phyloP scores from a whole-genome alignment of 2,113 vertebrate genomes.

The Salvator merianae region DNA sequence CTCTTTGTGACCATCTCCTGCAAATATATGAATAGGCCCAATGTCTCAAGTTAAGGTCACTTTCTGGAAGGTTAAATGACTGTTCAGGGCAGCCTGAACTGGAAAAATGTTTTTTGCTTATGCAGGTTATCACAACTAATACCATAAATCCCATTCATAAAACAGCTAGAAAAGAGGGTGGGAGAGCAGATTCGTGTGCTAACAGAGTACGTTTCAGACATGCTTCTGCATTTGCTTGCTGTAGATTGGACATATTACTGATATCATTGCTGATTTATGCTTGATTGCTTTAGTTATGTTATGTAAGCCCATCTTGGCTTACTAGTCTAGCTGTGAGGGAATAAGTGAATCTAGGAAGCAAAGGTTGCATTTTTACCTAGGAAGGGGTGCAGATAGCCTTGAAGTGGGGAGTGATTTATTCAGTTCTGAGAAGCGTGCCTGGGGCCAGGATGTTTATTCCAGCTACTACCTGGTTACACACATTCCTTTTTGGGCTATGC shows the following conservation, averaged over 20 bases:
- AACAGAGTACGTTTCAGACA: background rate
- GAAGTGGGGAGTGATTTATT: too few relatives aligned
- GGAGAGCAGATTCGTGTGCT: background rate
- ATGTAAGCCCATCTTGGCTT: too few relatives aligned
- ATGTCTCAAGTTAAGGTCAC: background rate
- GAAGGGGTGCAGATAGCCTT: too few relatives aligned
- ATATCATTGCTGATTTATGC: background rate
- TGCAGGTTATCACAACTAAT: background rate
- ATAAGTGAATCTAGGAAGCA: too few relatives aligned
- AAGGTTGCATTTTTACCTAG: too few relatives aligned
- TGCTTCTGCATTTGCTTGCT: background rate
- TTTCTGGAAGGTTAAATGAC: background rate
- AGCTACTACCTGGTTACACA: too few relatives aligned
- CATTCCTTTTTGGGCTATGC: too few relatives aligned
- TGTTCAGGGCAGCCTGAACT: background rate
- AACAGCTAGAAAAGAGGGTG: background rate
- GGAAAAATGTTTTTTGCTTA: background rate
- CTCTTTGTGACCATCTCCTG: too few relatives aligned
- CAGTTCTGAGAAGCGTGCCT: too few relatives aligned
- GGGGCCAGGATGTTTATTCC: too few relatives aligned
- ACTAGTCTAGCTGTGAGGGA: too few relatives aligned
- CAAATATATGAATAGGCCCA: too few relatives aligned
- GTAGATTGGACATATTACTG: background rate
- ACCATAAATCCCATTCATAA: background rate
- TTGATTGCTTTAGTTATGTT: background rate